A percentile compares a stretch with the other conserved stretches of the same genome.
These are phyloP conservation scores for Stenoptilia bipunctidactyla DNA, from an alignment of 2,888 invertebrate species.

Conservation along the genomic window DNA sequence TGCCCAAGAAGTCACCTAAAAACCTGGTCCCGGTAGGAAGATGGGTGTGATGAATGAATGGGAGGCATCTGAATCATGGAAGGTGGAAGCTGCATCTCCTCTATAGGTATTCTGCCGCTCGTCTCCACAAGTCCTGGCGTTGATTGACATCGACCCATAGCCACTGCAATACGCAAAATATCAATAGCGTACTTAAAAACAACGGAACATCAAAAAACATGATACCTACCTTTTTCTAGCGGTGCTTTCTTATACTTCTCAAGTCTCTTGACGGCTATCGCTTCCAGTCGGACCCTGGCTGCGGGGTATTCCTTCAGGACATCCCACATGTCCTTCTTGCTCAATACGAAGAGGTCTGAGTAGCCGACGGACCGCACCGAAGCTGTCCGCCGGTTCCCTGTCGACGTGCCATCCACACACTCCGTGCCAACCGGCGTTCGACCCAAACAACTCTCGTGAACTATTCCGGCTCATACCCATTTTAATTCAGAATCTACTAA, in stretches of 20 bases:
- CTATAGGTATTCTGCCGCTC: slow-evolving; percentile 88
- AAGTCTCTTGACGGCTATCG: slow-evolving; percentile 96
- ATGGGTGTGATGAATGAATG: slow-evolving; percentile 55
- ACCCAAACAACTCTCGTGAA: slow-evolving; percentile 30
- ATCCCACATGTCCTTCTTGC: slow-evolving; percentile 99
- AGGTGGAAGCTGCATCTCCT: slow-evolving; percentile 67
- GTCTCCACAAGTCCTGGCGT: slow-evolving; percentile 97
- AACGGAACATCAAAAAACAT: slow-evolving; percentile 17
- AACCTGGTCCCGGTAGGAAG: slow-evolving; percentile 67
- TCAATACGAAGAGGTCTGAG: slow-evolving; percentile 97
- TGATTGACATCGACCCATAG: slow-evolving; percentile 95
- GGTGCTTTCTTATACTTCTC: slow-evolving; percentile 98
- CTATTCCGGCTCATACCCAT: slow-evolving; percentile 24
- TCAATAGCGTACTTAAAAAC: slow-evolving; percentile 19
- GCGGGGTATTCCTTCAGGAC: slow-evolving; percentile 96
- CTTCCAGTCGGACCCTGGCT: slow-evolving; percentile 93
- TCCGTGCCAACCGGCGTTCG: slow-evolving; percentile 64
- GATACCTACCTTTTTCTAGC: slow-evolving; percentile 85
- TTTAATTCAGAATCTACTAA: slow-evolving; percentile 3
- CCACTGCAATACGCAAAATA: slow-evolving; percentile 73
- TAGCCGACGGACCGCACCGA: slow-evolving; percentile 98
- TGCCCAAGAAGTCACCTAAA: slow-evolving; percentile 57
- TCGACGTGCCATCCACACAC: slow-evolving; percentile 71
- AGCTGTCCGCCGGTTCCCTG: slow-evolving; percentile 98
- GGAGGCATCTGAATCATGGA: slow-evolving; percentile 41